These are phyloP conservation scores for Charaxes varanes DNA, from an alignment of 1,140 invertebrate genomes.

Conservation along the genomic window DNA sequence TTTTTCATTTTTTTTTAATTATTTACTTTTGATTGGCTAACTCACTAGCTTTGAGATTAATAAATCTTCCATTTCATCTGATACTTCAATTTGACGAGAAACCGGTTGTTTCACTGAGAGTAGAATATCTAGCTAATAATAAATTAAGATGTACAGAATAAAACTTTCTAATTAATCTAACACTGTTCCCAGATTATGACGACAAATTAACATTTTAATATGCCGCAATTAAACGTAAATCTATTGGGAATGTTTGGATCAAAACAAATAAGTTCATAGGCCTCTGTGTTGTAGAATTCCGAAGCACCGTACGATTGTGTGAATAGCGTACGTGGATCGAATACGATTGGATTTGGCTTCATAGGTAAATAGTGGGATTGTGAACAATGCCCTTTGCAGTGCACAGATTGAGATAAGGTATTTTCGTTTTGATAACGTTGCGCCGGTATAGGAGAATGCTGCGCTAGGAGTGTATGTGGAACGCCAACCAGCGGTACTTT, in stretches of 20 bases:
- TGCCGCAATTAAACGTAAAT: constrained; percentile 7
- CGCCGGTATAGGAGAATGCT: constrained; percentile 44
- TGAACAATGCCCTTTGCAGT: constrained; percentile 22
- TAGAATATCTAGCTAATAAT: no score
- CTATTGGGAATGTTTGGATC: constrained; percentile 12
- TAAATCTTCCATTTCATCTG: no score
- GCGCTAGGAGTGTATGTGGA: constrained; percentile 30
- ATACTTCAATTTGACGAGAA: no score
- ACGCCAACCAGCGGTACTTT: constrained; percentile 56
- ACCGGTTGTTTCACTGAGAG: no score
- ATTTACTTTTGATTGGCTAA: no score
- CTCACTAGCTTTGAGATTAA: no score
- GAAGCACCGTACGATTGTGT: constrained; percentile 58
- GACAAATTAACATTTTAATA: constrained; percentile 13
- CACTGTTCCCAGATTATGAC: no score
- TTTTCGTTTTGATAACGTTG: constrained; percentile 12
- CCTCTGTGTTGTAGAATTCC: constrained; percentile 45
- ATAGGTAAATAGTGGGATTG: constrained; percentile 49
- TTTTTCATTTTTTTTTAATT: no score
- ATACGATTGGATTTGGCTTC: constrained; percentile 46
- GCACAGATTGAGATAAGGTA: constrained; percentile 11
- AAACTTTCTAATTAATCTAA: no score
- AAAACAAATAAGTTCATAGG: constrained; percentile 44
- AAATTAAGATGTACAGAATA: no score
- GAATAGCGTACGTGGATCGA: constrained; percentile 64